Percentiles rank a stretch among this genome's conserved stretches.
phyloP scores from a whole-genome alignment of 2,113 vertebrate species.

The Neotoma lepida region DNA sequence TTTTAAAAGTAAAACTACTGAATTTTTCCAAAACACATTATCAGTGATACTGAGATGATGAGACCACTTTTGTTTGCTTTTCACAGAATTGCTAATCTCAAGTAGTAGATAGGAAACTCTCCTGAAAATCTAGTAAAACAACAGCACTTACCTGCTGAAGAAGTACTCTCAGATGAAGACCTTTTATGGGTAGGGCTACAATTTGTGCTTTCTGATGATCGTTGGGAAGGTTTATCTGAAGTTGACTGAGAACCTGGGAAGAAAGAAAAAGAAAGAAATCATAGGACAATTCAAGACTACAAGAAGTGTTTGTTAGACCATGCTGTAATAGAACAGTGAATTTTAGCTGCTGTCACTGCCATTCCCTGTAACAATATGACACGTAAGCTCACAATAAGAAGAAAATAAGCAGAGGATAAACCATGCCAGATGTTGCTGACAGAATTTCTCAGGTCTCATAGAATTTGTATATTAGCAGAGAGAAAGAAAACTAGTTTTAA shows the following conservation, averaged over 20 bases:
- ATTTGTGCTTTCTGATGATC: slow-evolving; percentile 82
- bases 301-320: not conserved
- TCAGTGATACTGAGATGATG: not conserved
- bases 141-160: slow-evolving; percentile 84
- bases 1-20: not conserved
- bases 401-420: not conserved
- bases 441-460: slow-evolving; percentile 44
- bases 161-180: slow-evolving; percentile 85
- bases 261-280: slow-evolving; percentile 67
- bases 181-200: slow-evolving; percentile 87
- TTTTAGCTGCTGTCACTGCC: slow-evolving; percentile 44
- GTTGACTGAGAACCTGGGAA: slow-evolving; percentile 81
- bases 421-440: not conserved
- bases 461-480: slow-evolving; percentile 35
- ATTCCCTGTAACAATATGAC: slow-evolving; percentile 7
- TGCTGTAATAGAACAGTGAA: slow-evolving; percentile 16
- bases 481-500: slow-evolving; percentile 58
- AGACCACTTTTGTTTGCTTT: not conserved
- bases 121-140: not conserved
- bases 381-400: not conserved
- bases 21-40: not conserved
- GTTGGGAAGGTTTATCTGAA: slow-evolving; percentile 85
- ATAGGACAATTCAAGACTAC: slow-evolving; percentile 50
- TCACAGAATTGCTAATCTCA: not conserved
- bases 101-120: not conserved